phyloP scores from a whole-genome alignment of 2,797 vertebrate species.

The Valencia hispanica region DNA sequence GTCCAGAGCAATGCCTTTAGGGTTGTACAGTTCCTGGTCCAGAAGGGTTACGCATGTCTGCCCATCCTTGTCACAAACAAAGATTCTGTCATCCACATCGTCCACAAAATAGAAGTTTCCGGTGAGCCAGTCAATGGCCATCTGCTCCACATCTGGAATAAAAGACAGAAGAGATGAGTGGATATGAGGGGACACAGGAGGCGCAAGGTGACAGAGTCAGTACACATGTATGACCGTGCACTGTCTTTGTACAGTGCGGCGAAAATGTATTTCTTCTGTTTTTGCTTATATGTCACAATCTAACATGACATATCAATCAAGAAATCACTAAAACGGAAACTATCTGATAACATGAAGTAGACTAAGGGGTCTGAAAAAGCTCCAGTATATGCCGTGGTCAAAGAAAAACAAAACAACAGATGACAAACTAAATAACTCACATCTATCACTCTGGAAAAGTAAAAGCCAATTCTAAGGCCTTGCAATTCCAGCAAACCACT shows the following conservation, averaged over 20 bases:
- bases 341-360: no score
- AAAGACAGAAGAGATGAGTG: constrained; percentile 12
- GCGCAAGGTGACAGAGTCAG: constrained; percentile 11
- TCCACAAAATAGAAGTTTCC: constrained; percentile 99
- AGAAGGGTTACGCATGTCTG: constrained; percentile 93
- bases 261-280: no score
- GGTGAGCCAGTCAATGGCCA: constrained; percentile 98
- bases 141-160: constrained; percentile 92
- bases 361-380: no score
- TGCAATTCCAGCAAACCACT: background rate
- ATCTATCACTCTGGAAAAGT: background rate
- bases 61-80: constrained; percentile 93
- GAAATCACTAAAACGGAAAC: background rate
- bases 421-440: background rate
- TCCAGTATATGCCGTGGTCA: no score
- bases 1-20: constrained; percentile 95
- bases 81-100: constrained; percentile 95
- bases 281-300: no score
- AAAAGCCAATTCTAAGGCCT: background rate
- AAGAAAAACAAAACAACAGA: background rate
- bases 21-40: constrained; percentile 95
- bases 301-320: background rate
- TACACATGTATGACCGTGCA: background rate
- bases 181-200: constrained; percentile 13
- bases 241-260: no score